Evolutionary conservation across 2,888 invertebrate species (phyloP).

Genomic region (Melanotus villosus): DNA sequence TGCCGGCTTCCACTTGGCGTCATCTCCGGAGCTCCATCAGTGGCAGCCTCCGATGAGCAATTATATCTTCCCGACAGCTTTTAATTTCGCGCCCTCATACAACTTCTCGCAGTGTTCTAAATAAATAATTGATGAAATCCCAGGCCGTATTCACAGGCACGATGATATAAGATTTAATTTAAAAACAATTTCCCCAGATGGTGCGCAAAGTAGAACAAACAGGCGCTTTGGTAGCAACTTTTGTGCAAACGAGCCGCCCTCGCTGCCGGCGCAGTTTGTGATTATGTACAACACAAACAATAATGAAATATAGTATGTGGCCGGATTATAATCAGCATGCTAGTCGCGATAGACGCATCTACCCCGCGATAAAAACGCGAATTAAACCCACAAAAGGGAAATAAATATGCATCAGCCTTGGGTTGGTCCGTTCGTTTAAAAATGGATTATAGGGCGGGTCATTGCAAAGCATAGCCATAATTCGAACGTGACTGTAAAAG

Average conservation of each 20-base stretch:
- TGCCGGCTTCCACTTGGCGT: slow-evolving; percentile 53
- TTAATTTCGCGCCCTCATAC: slow-evolving; percentile 61
- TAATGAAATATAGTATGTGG: slow-evolving; percentile 49
- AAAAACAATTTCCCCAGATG: slow-evolving; percentile 63
- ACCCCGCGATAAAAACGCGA: slow-evolving; percentile 50
- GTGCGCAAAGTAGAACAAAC: slow-evolving; percentile 51
- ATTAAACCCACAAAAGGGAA: slow-evolving; percentile 55
- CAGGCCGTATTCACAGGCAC: slow-evolving; percentile 59
- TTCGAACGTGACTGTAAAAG: slow-evolving; percentile 56
- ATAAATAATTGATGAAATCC: slow-evolving; percentile 64
- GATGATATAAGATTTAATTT: slow-evolving; percentile 62
- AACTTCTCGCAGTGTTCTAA: slow-evolving; percentile 59
- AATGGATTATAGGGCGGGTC: slow-evolving; percentile 58
- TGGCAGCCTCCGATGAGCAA: slow-evolving; percentile 62
- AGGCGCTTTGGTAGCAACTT: slow-evolving; percentile 44
- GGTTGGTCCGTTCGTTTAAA: slow-evolving; percentile 57
- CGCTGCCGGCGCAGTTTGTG: slow-evolving; percentile 39
- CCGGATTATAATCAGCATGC: slow-evolving; percentile 45
- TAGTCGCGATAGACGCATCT: slow-evolving; percentile 44
- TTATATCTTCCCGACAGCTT: slow-evolving; percentile 64
- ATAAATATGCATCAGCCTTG: slow-evolving; percentile 58
- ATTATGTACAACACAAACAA: slow-evolving; percentile 49
- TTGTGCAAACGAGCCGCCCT: slow-evolving; percentile 41
- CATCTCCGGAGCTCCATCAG: slow-evolving; percentile 51
- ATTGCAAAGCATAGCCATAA: slow-evolving; percentile 57